Base-by-base conservation (phyloP, 2,888 invertebrate genomes). In the Choreutis nemorana region DNA sequence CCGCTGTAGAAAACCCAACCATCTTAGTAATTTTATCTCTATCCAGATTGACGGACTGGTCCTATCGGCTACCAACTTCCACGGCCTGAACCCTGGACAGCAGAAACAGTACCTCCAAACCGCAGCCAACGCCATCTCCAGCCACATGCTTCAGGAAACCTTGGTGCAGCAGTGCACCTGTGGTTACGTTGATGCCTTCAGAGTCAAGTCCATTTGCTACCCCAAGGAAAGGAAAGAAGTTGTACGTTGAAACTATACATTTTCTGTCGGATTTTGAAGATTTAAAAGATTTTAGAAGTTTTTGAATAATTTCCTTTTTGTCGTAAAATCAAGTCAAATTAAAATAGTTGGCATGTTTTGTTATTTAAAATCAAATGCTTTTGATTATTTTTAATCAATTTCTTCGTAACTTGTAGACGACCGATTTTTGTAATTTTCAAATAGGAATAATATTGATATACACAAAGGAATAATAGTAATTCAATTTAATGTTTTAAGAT, bases 11-110 rank as follows among this genome's bases (percentile, higher is more conserved):
- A 12, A 26, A 14, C 6, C 13, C 8, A n/a, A n/a, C n/a, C n/a
- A 1, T 18, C 12, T 10, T 31, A 26, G 4, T 25, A 4, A 2
- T 8, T 16, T 5, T 6, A 11, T 21, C 14, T 18, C 24, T 32
- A 23, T 58, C 2, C 64, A 87, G 86, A 70, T 80, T 20, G 81
- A 80, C 28, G 90, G 90, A 11, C 78, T 85, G 8, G 81, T 86
- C 6, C 87, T 89, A 67, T 85, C 86, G 4, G 63, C 83, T 2
- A 71, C 73, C 35, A 85, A 83, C 61, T 86, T 83, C 78, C 36
- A 68, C 29, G 63, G 63, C 1, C 60, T 81, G 31, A 81, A 83
- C 46, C 63, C 80, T 1, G 81, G 68, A 7, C 81, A 82, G 39
- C 83, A 81, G 64, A 85, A 86, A 55, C 82, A 83, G 57, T 87